Base-by-base conservation (phyloP, 2,888 invertebrate species). In the Sericinus montela region DNA sequence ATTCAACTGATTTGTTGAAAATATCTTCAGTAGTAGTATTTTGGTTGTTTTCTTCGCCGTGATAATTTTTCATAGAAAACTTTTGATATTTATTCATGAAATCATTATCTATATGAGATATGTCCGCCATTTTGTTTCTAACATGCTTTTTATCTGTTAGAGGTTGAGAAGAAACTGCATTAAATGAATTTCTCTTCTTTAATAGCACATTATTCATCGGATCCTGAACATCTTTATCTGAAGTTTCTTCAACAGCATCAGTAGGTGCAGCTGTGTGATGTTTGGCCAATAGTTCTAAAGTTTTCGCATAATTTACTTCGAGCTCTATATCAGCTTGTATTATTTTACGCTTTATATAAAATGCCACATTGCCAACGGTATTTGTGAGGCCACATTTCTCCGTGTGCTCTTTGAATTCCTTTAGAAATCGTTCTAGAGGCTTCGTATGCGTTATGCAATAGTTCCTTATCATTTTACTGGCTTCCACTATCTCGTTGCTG, bases 381-480 rank as follows among this genome's bases (percentile, higher is more conserved):
- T 69, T 62, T 1, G 56, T 58, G 0, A 72, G 49, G 3, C 59
- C 48, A 45, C 68, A 68, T 45, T 55, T 75, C 4, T 45, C 60
- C 0, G 67, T 57, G 29, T 69, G 70, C 5, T 64, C 58, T 23
- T 67, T 70, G 53, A 77, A 81, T 39, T 75, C 68, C 0, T 35
- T 34, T 0, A 75, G 53, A 10, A 80, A 75, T 5, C 57, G 58
- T 10, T 56, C 62, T 0, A 78, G 38, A 0, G 72, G 51, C 11
- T 71, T 65, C 11, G 54, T 54, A 38, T 70, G 67, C 0, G 56
- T 58, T 38, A 58, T 65, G 47, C 80, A 79, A 52, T 76, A 72
- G 1, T 60, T 67, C 41, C 66, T 67, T 7, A 82, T 75, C 50
- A 73, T 61, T n/a, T 60, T 60, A 46, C 79, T 80, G 0, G 72